Base-by-base conservation (phyloP, 2,113 vertebrate species). In the Canis aureus region DNA sequence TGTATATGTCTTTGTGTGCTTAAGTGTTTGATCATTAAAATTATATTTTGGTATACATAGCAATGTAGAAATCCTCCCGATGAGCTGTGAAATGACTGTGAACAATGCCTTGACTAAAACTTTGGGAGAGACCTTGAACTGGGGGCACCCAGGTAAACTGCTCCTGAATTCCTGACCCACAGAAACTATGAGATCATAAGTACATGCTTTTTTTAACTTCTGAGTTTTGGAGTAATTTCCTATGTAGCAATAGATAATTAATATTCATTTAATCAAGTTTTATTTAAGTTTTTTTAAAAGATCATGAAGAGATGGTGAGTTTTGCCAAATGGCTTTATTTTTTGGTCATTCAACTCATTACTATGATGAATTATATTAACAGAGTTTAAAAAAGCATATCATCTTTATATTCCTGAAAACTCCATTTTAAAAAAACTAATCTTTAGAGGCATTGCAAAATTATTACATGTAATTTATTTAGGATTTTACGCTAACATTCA, bases 381-480 rank as follows among this genome's bases (percentile, higher is more conserved):
- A 53, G 20, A 69, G 64, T 67, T 90, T 59, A 15, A 86, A 89
- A 89, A 76, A 79, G 27, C 71, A 17, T 60, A 38, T 88, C 35
- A 51, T 11, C 20, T 23, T 64, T 23, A 27, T 43, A 62, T 32
- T 74, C 6, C 11, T 82, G 15, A 22, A 86, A 85, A 25, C 13
- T 49, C 27, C 16, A 69, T 82, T 89, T 74, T 49, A 76, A 76
- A 76, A 76, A 35, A 62, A 82, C 38, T 78, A 20, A 55, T 32
- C 10, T 82, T 82, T 78, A 69, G 89, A 49, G 23, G 53, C 20
- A 49, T 11, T 78, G n/a, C 16, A 69, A 2, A 8, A 71, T 93
- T 62, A 69, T 78, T 74, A 89, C 69, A 49, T 82, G n/a, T 67
- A 27, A 82, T 83, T 43, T 57, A 53, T 74, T 95, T 93, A 59